Evolutionary conservation across 1,140 invertebrate species (phyloP).

Genomic region (Drosophila novamexicana): DNA sequence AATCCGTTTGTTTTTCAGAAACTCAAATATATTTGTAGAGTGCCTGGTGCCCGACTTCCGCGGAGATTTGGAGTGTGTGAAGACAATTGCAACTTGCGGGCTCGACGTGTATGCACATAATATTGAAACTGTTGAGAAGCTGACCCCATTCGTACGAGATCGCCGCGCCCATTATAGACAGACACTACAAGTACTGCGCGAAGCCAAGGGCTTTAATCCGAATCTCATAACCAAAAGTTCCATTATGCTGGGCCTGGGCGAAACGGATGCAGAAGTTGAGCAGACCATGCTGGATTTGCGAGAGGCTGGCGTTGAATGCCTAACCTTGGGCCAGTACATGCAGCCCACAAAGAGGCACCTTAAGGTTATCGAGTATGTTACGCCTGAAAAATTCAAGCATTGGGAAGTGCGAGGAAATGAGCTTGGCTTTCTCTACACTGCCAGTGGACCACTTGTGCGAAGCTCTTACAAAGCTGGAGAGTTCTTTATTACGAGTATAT

Average conservation of each 20-base stretch:
- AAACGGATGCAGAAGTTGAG: constrained; percentile 95
- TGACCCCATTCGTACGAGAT: constrained; percentile 96
- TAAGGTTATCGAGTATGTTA: constrained; percentile 98
- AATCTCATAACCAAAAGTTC: constrained; percentile 98
- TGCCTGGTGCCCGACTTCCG: constrained; percentile 98
- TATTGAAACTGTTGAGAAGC: constrained; percentile 96
- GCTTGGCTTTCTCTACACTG: constrained; percentile 98
- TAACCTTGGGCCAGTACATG: constrained; percentile 99
- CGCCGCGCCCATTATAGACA: constrained; percentile 92
- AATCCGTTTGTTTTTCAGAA: constrained; percentile 86
- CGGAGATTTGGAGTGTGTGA: constrained; percentile 91
- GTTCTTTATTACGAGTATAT: constrained; percentile 93
- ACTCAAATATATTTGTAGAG: constrained; percentile 95
- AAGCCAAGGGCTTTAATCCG: constrained; percentile 92
- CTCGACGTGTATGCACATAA: constrained; percentile 99
- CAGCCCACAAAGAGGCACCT: constrained; percentile 98
- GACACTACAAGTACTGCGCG: constrained; percentile 92
- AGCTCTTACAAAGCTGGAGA: constrained; percentile 99
- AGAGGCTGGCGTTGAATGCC: constrained; percentile 93
- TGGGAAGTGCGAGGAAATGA: constrained; percentile 95
- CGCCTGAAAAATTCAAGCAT: constrained; percentile 96
- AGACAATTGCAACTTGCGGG: constrained; percentile 91
- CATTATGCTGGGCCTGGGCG: constrained; percentile 98
- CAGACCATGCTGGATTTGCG: constrained; percentile 94
- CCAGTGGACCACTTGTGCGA: constrained; percentile 97